phyloP scores from a whole-genome alignment of 2,888 invertebrate species.

The Amblyteles armatorius region DNA sequence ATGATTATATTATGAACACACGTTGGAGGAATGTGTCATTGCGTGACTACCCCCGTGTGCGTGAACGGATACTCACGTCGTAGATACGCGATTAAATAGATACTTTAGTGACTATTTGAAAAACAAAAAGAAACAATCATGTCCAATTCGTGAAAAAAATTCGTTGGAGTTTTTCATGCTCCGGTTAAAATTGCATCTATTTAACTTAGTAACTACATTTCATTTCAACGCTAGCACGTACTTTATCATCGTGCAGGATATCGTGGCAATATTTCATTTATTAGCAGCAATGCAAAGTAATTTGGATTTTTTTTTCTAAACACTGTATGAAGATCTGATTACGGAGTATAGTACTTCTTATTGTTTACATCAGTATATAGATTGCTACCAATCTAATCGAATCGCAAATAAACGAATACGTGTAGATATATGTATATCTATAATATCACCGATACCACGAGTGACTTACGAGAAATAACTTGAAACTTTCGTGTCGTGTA shows the following conservation, averaged over 20 bases:
- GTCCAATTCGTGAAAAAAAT: constrained; percentile 61
- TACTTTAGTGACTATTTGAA: constrained; percentile 23
- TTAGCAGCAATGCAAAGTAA: constrained; percentile 74
- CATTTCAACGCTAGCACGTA: constrained; percentile 78
- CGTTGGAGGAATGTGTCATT: constrained; percentile 70
- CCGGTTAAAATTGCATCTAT: constrained; percentile 37
- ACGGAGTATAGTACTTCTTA: constrained; percentile 70
- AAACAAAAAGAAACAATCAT: constrained; percentile 52
- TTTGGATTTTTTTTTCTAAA: constrained; percentile 62
- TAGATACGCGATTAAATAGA: constrained; percentile 36
- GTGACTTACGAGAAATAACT: constrained; percentile 58
- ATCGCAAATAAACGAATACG: constrained; percentile 40
- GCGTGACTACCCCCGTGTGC: constrained; percentile 13
- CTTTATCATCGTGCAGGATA: constrained; percentile 79
- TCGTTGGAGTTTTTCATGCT: constrained; percentile 58
- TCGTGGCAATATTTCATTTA: constrained; percentile 79
- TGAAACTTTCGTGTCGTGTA: constrained; percentile 41
- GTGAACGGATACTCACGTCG: constrained; percentile 53
- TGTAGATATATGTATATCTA: constrained; percentile 53
- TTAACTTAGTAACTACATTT: constrained; percentile 72
- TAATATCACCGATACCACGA: constrained; percentile 58
- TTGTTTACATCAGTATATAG: constrained; percentile 56
- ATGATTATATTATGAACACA: constrained; percentile 62
- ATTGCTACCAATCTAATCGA: constrained; percentile 44
- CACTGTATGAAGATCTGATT: constrained; percentile 79